A percentile compares a stretch with the other conserved stretches of the same genome.
phyloP scores from a whole-genome alignment of 2,888 invertebrate genomes.

The Trichopoda pennipes region DNA sequence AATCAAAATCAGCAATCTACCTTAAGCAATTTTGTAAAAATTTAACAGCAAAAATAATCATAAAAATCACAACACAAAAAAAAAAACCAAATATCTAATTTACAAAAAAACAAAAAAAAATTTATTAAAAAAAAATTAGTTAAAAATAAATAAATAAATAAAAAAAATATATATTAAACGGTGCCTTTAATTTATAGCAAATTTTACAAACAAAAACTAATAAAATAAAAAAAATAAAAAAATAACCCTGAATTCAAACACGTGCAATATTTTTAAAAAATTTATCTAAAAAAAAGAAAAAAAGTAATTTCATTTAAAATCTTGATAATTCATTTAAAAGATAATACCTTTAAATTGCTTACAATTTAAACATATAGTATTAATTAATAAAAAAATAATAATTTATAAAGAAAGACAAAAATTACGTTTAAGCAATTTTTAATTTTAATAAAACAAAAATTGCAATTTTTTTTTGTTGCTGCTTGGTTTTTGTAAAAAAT shows the following conservation, averaged over 20 bases:
- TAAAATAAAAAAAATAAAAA: conserved; percentile 28
- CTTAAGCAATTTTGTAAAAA: conserved; percentile 41
- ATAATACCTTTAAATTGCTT: conserved; percentile 22
- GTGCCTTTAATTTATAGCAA: conserved; percentile 72
- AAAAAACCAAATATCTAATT: too few species aligned
- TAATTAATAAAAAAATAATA: conserved; percentile 22
- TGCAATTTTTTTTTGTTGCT: conserved; percentile 52
- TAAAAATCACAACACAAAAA: not conserved
- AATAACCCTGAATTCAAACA: conserved; percentile 22
- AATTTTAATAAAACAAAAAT: conserved; percentile 22
- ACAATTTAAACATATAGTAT: conserved; percentile 16
- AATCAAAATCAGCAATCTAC: conserved; percentile 29
- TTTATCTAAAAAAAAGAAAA: not conserved
- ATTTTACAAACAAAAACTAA: conserved; percentile 61
- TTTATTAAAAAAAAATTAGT: conserved; percentile 10
- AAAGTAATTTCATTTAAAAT: conserved; percentile 17
- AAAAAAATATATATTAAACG: conserved; percentile 57
- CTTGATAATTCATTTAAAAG: conserved; percentile 50
- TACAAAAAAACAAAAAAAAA: conserved; percentile 6
- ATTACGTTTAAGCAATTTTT: conserved; percentile 39
- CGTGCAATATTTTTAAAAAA: conserved; percentile 58
- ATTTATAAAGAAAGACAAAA: not conserved
- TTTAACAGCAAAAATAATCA: not conserved
- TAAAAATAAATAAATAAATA: conserved; percentile 33
- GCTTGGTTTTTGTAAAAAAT: conserved; percentile 74